A percentile compares a stretch with the other conserved stretches of the same genome.
phyloP scores from a whole-genome alignment of 2,888 invertebrate genomes.

The Caenorhabditis zanzibari region DNA sequence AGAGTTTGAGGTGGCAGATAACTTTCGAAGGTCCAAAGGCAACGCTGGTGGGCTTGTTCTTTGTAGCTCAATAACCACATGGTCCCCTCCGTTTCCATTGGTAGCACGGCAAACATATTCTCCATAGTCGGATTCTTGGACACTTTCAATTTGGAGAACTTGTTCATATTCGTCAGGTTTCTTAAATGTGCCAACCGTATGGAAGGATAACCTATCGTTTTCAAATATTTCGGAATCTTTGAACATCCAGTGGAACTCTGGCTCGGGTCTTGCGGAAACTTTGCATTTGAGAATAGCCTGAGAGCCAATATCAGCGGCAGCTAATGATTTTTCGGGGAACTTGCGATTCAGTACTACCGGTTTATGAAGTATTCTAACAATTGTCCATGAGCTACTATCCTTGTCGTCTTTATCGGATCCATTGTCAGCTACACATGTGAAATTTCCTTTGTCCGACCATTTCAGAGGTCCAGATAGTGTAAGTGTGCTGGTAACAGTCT shows the following conservation, averaged over 20 bases:
- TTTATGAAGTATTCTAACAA: constrained; percentile 76
- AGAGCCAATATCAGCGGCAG: constrained; percentile 78
- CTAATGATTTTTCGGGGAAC: constrained; percentile 72
- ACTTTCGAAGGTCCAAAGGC: constrained; percentile 71
- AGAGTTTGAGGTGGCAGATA: constrained; percentile 72
- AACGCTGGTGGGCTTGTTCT: constrained; percentile 73
- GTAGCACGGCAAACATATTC: constrained; percentile 91
- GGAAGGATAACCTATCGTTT: constrained; percentile 67
- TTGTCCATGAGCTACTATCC: constrained; percentile 69
- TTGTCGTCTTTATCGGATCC: constrained; percentile 85
- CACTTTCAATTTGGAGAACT: constrained; percentile 64
- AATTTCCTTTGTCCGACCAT: constrained; percentile 93
- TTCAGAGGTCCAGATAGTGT: constrained; percentile 86
- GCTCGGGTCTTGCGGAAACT: constrained; percentile 81
- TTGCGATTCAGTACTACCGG: constrained; percentile 79
- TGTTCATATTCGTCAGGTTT: constrained; percentile 78
- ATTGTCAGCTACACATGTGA: constrained; percentile 94
- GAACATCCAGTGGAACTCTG: constrained; percentile 79
- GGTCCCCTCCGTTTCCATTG: constrained; percentile 88
- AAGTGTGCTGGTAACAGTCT: constrained; percentile 71
- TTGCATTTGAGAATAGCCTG: constrained; percentile 68
- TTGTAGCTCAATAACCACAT: constrained; percentile 75
- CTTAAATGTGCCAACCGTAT: constrained; percentile 45
- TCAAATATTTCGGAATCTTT: constrained; percentile 69
- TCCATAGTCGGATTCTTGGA: constrained; percentile 88